Percentiles rank a stretch among this genome's conserved stretches.
These are phyloP conservation scores for Stigmatopora nigra DNA, from an alignment of 2,113 vertebrate species.

Conservation along the genomic window DNA sequence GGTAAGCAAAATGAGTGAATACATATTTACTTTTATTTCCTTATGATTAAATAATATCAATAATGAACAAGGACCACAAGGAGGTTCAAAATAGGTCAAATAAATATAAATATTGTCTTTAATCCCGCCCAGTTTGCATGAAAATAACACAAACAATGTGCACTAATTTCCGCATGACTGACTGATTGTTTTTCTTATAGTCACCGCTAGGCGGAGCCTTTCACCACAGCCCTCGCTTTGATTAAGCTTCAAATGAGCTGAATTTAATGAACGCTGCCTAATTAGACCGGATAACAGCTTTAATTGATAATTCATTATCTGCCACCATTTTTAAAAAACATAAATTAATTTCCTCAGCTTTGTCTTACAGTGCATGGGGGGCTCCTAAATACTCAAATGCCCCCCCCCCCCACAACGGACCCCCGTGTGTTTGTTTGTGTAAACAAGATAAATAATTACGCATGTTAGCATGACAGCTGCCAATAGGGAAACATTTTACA, in stretches of 20 bases:
- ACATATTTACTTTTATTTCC: too few relatives aligned
- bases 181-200: not conserved
- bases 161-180: not conserved
- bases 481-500: not conserved
- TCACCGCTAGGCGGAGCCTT: constrained; percentile 73
- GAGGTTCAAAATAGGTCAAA: too few relatives aligned
- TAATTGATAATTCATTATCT: constrained; percentile 75
- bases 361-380: constrained; percentile 37
- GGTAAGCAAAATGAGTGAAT: too few relatives aligned
- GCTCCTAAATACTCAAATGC: constrained; percentile 29
- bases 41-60: too few relatives aligned
- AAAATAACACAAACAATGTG: not conserved
- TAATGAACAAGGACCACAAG: too few relatives aligned
- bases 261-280: constrained; percentile 89
- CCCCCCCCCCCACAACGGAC: not conserved
- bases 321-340: constrained; percentile 61
- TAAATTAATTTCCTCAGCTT: constrained; percentile 59
- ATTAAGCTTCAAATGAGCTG: constrained; percentile 95
- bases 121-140: not conserved
- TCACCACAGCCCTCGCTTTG: constrained; percentile 71
- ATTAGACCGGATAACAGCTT: constrained; percentile 95
- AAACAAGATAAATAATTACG: constrained; percentile 69
- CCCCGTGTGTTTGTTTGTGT: constrained; percentile 60
- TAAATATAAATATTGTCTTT: not conserved
- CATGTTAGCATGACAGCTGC: constrained; percentile 44